Evolutionary conservation across 2,113 vertebrate species (phyloP).

Genomic region (Tursiops truncatus): DNA sequence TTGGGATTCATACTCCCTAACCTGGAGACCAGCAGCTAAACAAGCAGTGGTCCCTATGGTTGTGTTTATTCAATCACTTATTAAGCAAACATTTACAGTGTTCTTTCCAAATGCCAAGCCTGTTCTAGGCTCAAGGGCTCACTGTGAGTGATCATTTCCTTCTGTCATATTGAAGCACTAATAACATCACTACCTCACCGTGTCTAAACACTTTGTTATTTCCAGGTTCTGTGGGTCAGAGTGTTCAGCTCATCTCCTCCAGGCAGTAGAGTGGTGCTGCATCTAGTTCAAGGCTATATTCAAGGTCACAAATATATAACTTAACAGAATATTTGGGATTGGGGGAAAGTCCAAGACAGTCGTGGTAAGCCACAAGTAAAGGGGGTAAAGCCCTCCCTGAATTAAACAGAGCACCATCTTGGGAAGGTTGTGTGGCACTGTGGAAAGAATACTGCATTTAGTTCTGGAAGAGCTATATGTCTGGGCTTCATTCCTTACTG

Average conservation of each 20-base stretch:
- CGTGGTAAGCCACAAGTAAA: neutral
- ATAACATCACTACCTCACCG: neutral
- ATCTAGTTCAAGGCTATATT: neutral
- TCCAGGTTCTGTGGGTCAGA: neutral
- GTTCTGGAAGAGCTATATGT: neutral
- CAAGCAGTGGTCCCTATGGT: neutral
- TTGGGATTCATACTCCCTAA: neutral
- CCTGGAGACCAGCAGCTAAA: neutral
- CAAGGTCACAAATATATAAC: neutral
- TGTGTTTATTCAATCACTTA: neutral
- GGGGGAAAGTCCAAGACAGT: neutral
- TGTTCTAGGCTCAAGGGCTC: neutral
- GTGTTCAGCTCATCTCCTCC: neutral
- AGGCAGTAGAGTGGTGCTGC: neutral
- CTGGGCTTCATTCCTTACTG: neutral
- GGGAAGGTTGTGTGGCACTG: neutral
- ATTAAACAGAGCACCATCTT: neutral
- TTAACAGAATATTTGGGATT: neutral
- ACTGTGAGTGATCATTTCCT: neutral
- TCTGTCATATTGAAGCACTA: neutral
- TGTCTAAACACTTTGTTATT: neutral
- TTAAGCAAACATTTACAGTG: neutral
- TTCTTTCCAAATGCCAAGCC: neutral
- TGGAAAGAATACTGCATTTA: neutral
- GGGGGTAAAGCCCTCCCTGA: neutral